These are phyloP conservation scores for Alca torda DNA, from an alignment of 2,797 vertebrate species.

Conservation along the genomic window DNA sequence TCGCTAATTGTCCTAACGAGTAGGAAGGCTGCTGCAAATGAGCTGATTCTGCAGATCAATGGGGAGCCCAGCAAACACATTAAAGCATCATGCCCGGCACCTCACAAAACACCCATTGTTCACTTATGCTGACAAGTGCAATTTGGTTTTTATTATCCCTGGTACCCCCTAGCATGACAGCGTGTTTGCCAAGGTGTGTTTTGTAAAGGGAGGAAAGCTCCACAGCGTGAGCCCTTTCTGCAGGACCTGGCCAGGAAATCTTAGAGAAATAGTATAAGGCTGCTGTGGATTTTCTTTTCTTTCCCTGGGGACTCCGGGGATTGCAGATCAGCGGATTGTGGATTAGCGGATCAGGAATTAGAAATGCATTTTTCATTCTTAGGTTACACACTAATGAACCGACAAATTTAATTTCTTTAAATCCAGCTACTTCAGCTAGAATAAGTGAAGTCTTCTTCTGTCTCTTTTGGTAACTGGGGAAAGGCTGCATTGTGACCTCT, in stretches of 20 bases:
- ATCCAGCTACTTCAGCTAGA: conserved; percentile 30
- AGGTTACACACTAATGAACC: conserved; percentile 53
- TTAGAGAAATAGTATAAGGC: neutral
- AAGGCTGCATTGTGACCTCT: neutral
- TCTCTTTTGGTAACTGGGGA: neutral
- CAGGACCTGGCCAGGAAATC: neutral
- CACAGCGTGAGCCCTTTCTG: neutral
- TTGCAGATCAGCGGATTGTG: conserved; percentile 1
- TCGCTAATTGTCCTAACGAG: neutral
- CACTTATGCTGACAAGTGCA: neutral
- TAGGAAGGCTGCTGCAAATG: neutral
- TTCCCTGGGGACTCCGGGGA: neutral
- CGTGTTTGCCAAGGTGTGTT: neutral
- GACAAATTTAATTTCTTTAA: conserved; percentile 57
- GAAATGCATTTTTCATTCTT: conserved; percentile 40
- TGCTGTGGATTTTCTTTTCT: conserved; percentile 9
- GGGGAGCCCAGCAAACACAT: neutral
- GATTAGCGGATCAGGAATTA: conserved; percentile 50
- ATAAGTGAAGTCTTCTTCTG: neutral
- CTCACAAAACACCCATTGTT: neutral
- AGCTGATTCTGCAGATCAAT: neutral
- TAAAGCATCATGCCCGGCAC: neutral
- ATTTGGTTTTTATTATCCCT: neutral
- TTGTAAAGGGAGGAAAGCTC: neutral
- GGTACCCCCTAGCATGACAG: neutral